Percentiles rank a stretch among this genome's conserved stretches.
phyloP scores from a whole-genome alignment of 2,113 vertebrate genomes.

The Mystacornis crossleyi region DNA sequence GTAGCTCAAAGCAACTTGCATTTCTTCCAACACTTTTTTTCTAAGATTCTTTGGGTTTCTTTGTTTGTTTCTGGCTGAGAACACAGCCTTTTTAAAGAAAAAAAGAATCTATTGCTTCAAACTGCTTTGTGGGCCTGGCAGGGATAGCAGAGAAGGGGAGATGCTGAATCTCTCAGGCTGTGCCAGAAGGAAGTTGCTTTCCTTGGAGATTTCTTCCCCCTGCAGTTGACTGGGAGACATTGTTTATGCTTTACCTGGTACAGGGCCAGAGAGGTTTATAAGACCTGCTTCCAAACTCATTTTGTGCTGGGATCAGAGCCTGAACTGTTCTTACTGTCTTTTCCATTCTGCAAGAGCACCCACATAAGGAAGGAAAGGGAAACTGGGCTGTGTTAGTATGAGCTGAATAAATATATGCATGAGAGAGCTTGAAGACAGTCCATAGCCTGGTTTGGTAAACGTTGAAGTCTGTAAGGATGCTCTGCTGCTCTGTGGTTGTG shows the following conservation, averaged over 20 bases:
- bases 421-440: background rate
- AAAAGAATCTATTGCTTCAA: conserved; percentile 42
- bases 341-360: background rate
- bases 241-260: conserved; percentile 18
- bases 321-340: background rate
- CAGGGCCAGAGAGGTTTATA: background rate
- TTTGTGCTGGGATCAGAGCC: background rate
- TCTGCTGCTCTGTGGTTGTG: background rate
- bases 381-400: background rate
- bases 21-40: conserved; percentile 14
- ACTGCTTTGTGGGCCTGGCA: conserved; percentile 36
- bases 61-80: conserved; percentile 59
- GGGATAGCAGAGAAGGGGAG: background rate
- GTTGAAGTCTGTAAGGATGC: background rate
- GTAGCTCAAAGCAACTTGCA: conserved; percentile 56
- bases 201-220: conserved; percentile 32
- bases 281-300: background rate
- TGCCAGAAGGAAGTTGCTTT: conserved; percentile 44
- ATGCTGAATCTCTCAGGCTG: background rate
- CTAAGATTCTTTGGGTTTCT: conserved; percentile 33
- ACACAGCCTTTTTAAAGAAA: background rate
- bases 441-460: background rate
- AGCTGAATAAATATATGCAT: background rate
- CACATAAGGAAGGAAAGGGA: background rate
- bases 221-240: background rate